phyloP scores from a whole-genome alignment of 2,797 vertebrate genomes.

The Tamandua tetradactyla region DNA sequence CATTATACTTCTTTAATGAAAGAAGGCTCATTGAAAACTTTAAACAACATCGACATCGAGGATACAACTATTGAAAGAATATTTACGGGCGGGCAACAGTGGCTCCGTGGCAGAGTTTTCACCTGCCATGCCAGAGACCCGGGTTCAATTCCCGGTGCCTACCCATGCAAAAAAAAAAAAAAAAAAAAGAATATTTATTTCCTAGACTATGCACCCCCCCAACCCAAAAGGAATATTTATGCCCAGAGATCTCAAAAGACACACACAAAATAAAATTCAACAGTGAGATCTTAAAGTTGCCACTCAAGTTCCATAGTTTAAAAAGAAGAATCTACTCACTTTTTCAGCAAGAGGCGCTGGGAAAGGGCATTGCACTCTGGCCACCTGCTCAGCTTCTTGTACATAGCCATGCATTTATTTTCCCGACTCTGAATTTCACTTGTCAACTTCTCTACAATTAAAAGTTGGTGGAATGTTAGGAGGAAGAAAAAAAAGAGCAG shows the following conservation, averaged over 20 bases:
- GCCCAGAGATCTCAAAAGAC: not conserved
- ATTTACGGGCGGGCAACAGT: too few relatives aligned
- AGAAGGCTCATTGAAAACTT: constrained; percentile 35
- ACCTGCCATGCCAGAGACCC: too few relatives aligned
- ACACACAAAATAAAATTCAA: not conserved
- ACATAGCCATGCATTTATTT: constrained; percentile 97
- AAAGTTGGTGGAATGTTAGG: constrained; percentile 31
- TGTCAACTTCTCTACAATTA: constrained; percentile 94
- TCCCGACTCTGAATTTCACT: constrained; percentile 98
- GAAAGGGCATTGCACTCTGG: constrained; percentile 96
- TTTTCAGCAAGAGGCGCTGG: constrained; percentile 93
- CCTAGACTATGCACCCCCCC: too few relatives aligned
- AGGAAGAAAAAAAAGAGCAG: not conserved
- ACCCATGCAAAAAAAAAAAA: too few relatives aligned
- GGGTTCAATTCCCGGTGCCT: too few relatives aligned
- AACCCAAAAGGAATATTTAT: too few relatives aligned
- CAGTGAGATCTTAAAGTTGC: not conserved
- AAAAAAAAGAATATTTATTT: too few relatives aligned
- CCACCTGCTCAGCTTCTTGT: constrained; percentile 94
- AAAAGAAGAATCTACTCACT: constrained; percentile 87
- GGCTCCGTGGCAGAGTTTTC: too few relatives aligned
- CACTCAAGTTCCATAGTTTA: not conserved
- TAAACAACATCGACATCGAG: not conserved
- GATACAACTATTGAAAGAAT: constrained; percentile 2
- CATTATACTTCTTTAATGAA: not conserved